These are phyloP conservation scores for Orussus abietinus DNA, from an alignment of 1,140 invertebrate species.

Conservation along the genomic window DNA sequence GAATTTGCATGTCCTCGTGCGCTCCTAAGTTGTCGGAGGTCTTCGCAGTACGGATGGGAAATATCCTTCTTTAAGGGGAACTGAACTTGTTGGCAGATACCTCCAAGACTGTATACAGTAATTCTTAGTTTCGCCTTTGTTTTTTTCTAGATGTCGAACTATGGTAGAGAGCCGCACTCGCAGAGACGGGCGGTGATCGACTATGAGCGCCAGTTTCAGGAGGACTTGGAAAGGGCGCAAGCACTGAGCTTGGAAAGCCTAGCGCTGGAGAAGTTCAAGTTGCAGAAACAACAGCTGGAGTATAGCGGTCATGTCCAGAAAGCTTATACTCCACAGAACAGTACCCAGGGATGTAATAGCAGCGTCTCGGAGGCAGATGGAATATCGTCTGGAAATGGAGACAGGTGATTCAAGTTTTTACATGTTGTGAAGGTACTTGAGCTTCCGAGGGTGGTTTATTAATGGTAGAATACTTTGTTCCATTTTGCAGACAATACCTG, in stretches of 20 bases:
- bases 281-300: slow-evolving; percentile 56
- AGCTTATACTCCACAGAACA: slow-evolving; percentile 23
- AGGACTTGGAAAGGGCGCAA: slow-evolving; percentile 80
- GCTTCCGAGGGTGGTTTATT: too few relatives aligned
- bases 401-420: not conserved
- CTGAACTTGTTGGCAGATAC: slow-evolving; percentile 3
- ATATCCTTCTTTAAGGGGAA: slow-evolving; percentile 1
- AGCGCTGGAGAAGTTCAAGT: slow-evolving; percentile 74
- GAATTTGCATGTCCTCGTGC: slow-evolving; percentile 1
- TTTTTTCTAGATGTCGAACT: slow-evolving; percentile 50
- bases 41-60: slow-evolving; percentile 1
- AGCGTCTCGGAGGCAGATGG: slow-evolving; percentile 31
- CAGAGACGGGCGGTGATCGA: slow-evolving; percentile 52
- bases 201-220: slow-evolving; percentile 77
- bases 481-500: slow-evolving; percentile 37
- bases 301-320: slow-evolving; percentile 24
- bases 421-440: too few relatives aligned
- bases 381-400: slow-evolving; percentile 8
- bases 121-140: slow-evolving; percentile 8
- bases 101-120: slow-evolving; percentile 5
- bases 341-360: slow-evolving; percentile 25
- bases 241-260: slow-evolving; percentile 80
- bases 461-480: slow-evolving; percentile 5
- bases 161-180: slow-evolving; percentile 33
- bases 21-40: not conserved